A percentile compares a stretch with the other conserved stretches of the same genome.
Evolutionary conservation across 2,113 vertebrate species (phyloP).

Genomic region (Oplegnathus fasciatus): DNA sequence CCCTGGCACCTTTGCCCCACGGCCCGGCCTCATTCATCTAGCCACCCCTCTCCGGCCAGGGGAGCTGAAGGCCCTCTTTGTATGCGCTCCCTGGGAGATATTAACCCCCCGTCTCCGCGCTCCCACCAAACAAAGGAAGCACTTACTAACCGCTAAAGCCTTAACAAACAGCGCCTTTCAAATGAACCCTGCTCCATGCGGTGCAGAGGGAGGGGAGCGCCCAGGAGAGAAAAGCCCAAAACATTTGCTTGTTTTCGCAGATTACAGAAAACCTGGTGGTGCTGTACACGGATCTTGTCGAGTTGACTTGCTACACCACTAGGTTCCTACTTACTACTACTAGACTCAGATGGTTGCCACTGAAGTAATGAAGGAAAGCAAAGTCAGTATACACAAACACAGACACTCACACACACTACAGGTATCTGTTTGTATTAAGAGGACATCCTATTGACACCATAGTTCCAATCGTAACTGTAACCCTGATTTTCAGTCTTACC

Average conservation of each 20-base stretch:
- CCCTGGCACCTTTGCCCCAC: conserved; percentile 79
- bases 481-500: neutral
- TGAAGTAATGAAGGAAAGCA: neutral
- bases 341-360: neutral
- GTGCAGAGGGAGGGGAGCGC: conserved; percentile 69
- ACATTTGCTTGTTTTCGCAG: conserved; percentile 76
- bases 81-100: conserved; percentile 83
- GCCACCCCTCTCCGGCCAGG: conserved; percentile 79
- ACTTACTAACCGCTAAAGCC: conserved; percentile 86
- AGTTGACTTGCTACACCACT: conserved; percentile 32
- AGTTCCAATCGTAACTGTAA: neutral
- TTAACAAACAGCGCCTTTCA: conserved; percentile 86
- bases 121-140: conserved; percentile 84
- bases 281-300: conserved; percentile 45
- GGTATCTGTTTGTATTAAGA: neutral
- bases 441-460: neutral
- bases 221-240: conserved; percentile 70
- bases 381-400: neutral
- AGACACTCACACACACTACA: conserved; percentile 1
- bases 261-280: conserved; percentile 74
- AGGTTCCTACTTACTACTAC: conserved; percentile 23
- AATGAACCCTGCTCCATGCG: conserved; percentile 79
- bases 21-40: conserved; percentile 79
- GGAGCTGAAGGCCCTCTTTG: conserved; percentile 85
- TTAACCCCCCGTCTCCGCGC: conserved; percentile 81